Evolutionary conservation across 2,113 vertebrate species (phyloP).

Genomic region (Hippocampus comes): DNA sequence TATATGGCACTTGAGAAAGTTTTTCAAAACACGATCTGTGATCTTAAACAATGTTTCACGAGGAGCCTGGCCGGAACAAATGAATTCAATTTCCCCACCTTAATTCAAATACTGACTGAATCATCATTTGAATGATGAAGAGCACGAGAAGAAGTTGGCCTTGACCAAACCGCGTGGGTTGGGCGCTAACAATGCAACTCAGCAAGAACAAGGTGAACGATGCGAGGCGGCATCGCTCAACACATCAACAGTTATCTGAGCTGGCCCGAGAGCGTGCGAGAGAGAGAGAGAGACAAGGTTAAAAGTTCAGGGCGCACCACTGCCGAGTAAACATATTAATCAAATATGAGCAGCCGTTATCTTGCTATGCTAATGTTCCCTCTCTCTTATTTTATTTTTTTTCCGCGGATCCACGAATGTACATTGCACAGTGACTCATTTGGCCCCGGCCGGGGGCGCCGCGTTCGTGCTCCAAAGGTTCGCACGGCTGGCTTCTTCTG

Average conservation of each 20-base stretch:
- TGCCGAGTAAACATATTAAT: constrained; percentile 39
- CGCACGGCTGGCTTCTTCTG: not conserved
- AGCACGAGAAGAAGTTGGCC: not conserved
- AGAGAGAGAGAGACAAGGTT: constrained; percentile 8
- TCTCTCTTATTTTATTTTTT: not conserved
- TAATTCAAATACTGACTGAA: not conserved
- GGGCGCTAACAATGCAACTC: constrained; percentile 9
- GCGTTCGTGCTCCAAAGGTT: constrained; percentile 18
- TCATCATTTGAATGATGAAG: not conserved
- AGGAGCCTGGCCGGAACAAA: not conserved
- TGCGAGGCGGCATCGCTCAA: not conserved
- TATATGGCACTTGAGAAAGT: not conserved
- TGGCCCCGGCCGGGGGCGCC: constrained; percentile 25
- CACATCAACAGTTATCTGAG: constrained; percentile 9
- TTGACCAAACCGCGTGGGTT: not conserved
- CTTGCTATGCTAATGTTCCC: constrained; percentile 36
- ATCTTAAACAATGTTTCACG: not conserved
- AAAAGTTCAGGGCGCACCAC: constrained; percentile 1
- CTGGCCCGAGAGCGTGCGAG: not conserved
- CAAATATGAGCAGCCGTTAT: constrained; percentile 27
- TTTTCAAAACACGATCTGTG: not conserved
- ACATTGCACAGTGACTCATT: constrained; percentile 37
- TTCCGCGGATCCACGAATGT: constrained; percentile 17
- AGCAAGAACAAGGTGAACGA: not conserved
- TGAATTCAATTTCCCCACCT: not conserved